phyloP scores from a whole-genome alignment of 1,140 invertebrate species.

The Cephus cinctus region DNA sequence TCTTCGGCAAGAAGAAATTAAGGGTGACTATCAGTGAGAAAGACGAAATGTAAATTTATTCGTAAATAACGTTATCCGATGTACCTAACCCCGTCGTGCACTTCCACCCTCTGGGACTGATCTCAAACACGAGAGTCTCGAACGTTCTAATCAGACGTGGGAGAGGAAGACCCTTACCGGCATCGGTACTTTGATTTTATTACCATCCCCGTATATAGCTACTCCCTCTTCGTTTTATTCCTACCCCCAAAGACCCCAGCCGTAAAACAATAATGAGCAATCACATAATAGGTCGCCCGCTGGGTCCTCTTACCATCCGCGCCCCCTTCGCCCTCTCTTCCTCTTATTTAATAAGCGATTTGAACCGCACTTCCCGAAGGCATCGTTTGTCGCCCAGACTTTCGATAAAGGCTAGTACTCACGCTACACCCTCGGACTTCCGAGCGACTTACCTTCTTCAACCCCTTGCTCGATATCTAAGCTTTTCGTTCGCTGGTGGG shows the following conservation, averaged over 20 bases:
- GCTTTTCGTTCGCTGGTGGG: too few species aligned
- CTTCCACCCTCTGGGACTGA: too few species aligned
- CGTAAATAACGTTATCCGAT: too few species aligned
- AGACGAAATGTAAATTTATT: too few species aligned
- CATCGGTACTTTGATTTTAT: constrained; percentile 9
- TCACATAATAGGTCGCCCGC: constrained; percentile 7
- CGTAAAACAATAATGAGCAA: constrained; percentile 10
- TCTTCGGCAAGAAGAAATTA: too few species aligned
- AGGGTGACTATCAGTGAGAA: too few species aligned
- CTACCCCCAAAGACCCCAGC: not conserved
- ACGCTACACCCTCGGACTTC: not conserved
- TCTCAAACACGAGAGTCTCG: too few species aligned
- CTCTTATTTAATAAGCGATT: constrained; percentile 7
- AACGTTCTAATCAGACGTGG: too few species aligned
- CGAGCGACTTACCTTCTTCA: not conserved
- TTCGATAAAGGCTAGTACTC: not conserved
- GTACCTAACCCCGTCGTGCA: too few species aligned
- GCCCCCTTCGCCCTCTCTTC: not conserved
- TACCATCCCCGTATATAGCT: not conserved
- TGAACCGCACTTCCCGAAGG: constrained; percentile 1
- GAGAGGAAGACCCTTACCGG: too few species aligned
- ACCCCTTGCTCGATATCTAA: too few species aligned
- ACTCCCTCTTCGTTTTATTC: not conserved
- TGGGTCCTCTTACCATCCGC: not conserved
- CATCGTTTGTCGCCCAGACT: not conserved